Evolutionary conservation across 2,888 invertebrate species (phyloP).

Genomic region (Scelioninae gen. 1): DNA sequence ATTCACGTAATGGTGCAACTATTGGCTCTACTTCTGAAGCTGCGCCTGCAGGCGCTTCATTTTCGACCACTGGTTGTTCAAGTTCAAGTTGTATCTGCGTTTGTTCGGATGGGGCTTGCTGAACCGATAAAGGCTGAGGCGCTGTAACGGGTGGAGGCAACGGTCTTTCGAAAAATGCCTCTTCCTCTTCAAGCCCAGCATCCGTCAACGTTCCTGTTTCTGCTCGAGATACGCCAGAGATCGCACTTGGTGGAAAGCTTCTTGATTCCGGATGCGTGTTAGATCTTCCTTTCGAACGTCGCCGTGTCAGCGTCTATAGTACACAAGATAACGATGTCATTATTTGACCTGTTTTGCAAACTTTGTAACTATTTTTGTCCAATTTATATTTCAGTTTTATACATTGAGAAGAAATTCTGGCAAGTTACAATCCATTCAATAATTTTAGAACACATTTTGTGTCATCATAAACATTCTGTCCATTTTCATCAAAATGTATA

Average conservation of each 20-base stretch:
- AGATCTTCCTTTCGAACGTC: constrained; percentile 87
- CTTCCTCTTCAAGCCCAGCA: constrained; percentile 85
- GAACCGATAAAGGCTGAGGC: constrained; percentile 84
- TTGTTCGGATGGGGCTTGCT: constrained; percentile 79
- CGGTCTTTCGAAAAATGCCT: constrained; percentile 86
- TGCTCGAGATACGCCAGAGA: constrained; percentile 75
- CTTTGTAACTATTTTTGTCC: too few species aligned
- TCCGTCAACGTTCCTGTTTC: constrained; percentile 81
- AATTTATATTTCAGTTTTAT: too few species aligned
- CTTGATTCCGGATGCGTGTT: constrained; percentile 89
- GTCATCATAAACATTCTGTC: too few species aligned
- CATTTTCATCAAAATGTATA: too few species aligned
- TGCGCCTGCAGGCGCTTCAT: constrained; percentile 73
- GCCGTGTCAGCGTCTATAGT: constrained; percentile 81
- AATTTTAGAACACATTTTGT: too few species aligned
- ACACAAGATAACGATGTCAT: background rate
- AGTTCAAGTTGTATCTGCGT: too few species aligned
- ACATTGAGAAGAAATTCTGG: too few species aligned
- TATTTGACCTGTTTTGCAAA: background rate
- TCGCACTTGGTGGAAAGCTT: constrained; percentile 87
- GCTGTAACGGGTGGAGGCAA: constrained; percentile 75
- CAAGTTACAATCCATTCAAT: too few species aligned
- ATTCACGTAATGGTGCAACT: constrained; percentile 72
- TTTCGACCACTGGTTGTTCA: constrained; percentile 15
- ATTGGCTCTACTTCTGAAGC: constrained; percentile 74